Percentiles rank a stretch among this genome's conserved stretches.
Conservation (phyloP, 2,113 vertebrate genomes). For the Megatriorchis doriae region DNA sequence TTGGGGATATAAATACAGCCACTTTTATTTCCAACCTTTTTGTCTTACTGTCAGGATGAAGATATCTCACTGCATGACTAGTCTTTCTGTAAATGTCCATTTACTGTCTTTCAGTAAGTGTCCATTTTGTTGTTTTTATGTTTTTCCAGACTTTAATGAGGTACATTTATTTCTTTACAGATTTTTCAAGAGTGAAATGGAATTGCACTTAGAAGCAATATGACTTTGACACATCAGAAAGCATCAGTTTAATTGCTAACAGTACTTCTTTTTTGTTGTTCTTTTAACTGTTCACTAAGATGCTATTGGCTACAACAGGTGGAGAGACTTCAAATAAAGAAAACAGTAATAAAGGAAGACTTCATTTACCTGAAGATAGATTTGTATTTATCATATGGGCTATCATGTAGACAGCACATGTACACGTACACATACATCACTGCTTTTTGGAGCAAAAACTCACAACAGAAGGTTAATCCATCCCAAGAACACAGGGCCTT, state of each 20-base stretch:
- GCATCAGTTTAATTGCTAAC: not conserved
- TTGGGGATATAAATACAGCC: not conserved
- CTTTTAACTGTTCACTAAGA: not conserved
- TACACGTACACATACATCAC: not conserved
- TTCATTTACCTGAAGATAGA: not conserved
- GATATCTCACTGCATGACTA: not conserved
- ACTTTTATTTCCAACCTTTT: not conserved
- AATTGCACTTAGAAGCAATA: not conserved
- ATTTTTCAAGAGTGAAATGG: not conserved
- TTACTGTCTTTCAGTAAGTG: not conserved
- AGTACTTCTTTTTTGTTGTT: not conserved
- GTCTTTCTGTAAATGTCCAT: conserved; percentile 7
- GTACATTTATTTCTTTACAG: not conserved
- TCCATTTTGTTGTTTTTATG: not conserved
- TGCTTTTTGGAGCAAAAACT: not conserved
- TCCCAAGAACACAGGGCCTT: not conserved
- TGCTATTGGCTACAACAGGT: not conserved
- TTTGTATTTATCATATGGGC: not conserved
- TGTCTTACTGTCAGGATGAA: not conserved
- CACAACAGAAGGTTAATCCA: not conserved
- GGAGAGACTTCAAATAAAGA: not conserved
- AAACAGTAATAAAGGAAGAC: not conserved
- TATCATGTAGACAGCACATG: not conserved
- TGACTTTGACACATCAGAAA: not conserved
- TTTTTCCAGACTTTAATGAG: not conserved